phyloP scores from a whole-genome alignment of 2,888 invertebrate species.

The Amiota minor region DNA sequence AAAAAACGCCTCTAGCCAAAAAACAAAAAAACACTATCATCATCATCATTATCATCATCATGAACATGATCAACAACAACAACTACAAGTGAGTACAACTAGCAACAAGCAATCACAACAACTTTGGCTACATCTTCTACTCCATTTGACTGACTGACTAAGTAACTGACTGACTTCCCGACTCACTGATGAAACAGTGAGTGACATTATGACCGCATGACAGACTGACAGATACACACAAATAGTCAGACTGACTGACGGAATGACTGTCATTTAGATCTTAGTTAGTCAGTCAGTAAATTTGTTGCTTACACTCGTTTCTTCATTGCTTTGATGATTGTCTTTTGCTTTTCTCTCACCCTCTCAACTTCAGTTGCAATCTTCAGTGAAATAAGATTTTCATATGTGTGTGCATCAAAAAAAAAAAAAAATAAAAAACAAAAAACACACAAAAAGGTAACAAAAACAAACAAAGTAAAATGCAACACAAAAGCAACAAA shows the following conservation, averaged over 20 bases:
- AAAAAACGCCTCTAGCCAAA: slow-evolving; percentile 54
- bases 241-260: background rate
- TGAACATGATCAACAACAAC: slow-evolving; percentile 25
- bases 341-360: background rate
- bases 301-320: background rate
- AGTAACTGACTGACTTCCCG: slow-evolving; percentile 5
- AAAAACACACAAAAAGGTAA: background rate
- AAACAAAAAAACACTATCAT: slow-evolving; percentile 38
- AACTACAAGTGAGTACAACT: slow-evolving; percentile 21
- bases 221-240: background rate
- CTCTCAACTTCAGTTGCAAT: no score
- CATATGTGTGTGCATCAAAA: no score
- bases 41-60: slow-evolving; percentile 35
- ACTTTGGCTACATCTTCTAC: slow-evolving; percentile 46
- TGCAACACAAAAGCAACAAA: slow-evolving; percentile 1
- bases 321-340: slow-evolving; percentile 19
- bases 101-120: slow-evolving; percentile 34
- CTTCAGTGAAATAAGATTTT: no score
- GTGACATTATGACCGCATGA: background rate
- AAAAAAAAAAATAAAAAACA: no score
- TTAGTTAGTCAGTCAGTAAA: slow-evolving; percentile 1
- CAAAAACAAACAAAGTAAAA: background rate
- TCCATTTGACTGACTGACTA: background rate
- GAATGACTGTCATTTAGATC: slow-evolving; percentile 21
- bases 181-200: no score